Percentiles rank a stretch among this genome's conserved stretches.
Conservation (phyloP, 1,140 invertebrate genomes). For the roundworm (Caenorhabditis elegans) region DNA sequence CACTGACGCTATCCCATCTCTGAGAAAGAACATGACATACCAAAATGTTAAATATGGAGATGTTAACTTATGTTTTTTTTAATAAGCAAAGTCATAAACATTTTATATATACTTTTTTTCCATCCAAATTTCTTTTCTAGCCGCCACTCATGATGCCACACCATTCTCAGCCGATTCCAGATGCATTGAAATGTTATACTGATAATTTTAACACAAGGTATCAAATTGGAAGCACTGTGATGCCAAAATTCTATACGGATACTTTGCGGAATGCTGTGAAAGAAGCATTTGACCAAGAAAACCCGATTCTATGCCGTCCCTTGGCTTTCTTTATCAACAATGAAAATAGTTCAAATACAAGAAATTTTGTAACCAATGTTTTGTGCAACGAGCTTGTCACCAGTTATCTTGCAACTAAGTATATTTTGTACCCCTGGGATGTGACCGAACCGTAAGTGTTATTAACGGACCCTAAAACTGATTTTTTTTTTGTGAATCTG, state of each 20-base stretch:
- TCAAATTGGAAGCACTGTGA: neutral
- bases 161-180: neutral
- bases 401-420: neutral
- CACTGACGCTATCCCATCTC: too few species aligned
- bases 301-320: neutral
- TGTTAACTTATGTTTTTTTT: too few species aligned
- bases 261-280: neutral
- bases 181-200: neutral
- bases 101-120: too few species aligned
- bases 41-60: too few species aligned
- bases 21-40: too few species aligned
- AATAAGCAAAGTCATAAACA: too few species aligned
- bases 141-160: too few species aligned
- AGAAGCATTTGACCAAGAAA: neutral
- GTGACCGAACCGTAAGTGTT: neutral
- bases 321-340: neutral
- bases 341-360: neutral
- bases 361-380: neutral
- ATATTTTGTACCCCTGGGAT: neutral
- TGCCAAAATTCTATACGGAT: neutral
- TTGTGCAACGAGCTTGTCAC: neutral
- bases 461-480: too few species aligned
- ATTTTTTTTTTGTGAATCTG: too few species aligned
- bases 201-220: neutral
- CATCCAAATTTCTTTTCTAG: too few species aligned